A percentile compares a stretch with the other conserved stretches of the same genome.
These are phyloP conservation scores for Acrocephalus arundinaceus DNA, from an alignment of 2,113 vertebrate species.

Conservation along the genomic window DNA sequence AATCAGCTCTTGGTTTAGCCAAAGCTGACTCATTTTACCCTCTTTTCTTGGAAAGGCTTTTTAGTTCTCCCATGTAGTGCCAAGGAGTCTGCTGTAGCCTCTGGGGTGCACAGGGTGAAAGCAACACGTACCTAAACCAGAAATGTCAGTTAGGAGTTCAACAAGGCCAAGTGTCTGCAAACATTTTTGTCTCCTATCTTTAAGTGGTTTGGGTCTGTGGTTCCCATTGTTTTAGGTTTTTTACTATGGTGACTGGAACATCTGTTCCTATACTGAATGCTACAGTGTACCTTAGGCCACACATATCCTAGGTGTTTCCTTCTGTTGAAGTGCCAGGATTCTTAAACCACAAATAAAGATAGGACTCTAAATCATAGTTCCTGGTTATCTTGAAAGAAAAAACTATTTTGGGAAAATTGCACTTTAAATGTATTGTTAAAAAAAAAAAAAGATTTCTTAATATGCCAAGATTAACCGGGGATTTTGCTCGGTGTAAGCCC, in stretches of 20 bases:
- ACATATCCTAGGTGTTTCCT: neutral
- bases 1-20: neutral
- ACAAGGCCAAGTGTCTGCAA: neutral
- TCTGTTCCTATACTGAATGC: neutral
- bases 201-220: neutral
- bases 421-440: constrained; percentile 16
- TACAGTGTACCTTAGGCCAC: neutral
- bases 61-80: neutral
- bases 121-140: neutral
- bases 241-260: neutral
- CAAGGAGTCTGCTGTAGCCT: neutral
- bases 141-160: neutral
- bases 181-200: neutral
- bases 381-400: neutral
- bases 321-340: neutral
- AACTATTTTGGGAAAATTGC: constrained; percentile 8
- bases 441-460: constrained; percentile 43
- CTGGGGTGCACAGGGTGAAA: neutral
- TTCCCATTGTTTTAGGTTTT: neutral
- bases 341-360: neutral
- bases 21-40: neutral
- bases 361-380: neutral
- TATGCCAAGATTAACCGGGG: constrained; percentile 17
- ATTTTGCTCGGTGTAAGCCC: constrained; percentile 45
- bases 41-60: neutral